Evolutionary conservation across 2,113 vertebrate species (phyloP).

Genomic region (Rutilus rutilus): DNA sequence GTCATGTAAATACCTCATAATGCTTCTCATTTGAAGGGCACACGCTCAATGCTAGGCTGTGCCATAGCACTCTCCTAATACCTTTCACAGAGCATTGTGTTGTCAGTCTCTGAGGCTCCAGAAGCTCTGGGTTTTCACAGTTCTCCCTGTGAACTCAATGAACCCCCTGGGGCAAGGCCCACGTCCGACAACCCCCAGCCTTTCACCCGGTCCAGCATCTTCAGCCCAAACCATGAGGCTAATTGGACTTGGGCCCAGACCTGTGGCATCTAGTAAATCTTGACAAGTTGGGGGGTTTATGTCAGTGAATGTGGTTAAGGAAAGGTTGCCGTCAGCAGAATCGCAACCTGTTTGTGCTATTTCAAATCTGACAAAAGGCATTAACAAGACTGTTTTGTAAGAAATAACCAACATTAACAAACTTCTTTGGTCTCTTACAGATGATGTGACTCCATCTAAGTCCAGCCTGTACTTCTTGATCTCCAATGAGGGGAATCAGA

Average conservation of each 20-base stretch:
- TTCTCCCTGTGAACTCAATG: conserved; percentile 71
- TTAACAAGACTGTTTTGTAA: background rate
- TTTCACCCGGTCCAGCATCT: conserved; percentile 42
- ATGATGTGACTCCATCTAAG: conserved; percentile 85
- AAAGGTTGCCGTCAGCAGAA: background rate
- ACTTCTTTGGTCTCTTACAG: conserved; percentile 70
- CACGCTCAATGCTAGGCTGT: conserved; percentile 68
- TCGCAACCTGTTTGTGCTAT: background rate
- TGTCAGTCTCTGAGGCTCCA: conserved; percentile 73
- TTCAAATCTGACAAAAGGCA: conserved; percentile 34
- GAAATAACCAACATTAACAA: background rate
- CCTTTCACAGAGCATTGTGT: conserved; percentile 73
- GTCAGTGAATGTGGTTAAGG: conserved; percentile 40
- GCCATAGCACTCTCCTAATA: conserved; percentile 67
- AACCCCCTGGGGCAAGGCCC: conserved; percentile 70
- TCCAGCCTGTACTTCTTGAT: conserved; percentile 91
- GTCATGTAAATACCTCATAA: conserved; percentile 78
- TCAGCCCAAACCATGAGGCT: conserved; percentile 65
- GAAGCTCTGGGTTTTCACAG: conserved; percentile 63
- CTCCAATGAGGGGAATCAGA: conserved; percentile 97
- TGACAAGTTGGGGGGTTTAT: conserved; percentile 32
- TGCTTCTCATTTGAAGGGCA: conserved; percentile 71
- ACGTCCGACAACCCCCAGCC: conserved; percentile 49
- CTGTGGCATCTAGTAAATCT: conserved; percentile 65
- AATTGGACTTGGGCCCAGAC: conserved; percentile 73